Evolutionary conservation across 2,888 invertebrate species (phyloP).

Genomic region (Ellobium chinense): DNA sequence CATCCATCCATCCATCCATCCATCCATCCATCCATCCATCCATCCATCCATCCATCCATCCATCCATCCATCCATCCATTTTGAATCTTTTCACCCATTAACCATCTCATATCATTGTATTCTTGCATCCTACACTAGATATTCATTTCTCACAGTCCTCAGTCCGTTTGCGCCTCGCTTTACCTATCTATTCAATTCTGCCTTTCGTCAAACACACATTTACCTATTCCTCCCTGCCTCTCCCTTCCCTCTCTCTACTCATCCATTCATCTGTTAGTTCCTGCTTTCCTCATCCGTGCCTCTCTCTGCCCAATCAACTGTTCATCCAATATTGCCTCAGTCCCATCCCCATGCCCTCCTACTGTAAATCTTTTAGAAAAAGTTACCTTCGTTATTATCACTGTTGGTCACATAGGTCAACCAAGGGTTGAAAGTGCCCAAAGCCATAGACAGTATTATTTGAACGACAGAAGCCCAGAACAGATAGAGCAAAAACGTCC

Average conservation of each 20-base stretch:
- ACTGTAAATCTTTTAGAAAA: too few relatives aligned
- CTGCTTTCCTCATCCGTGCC: too few relatives aligned
- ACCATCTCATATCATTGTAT: too few relatives aligned
- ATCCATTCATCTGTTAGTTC: background rate
- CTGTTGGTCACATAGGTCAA: constrained; percentile 23
- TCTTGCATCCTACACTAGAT: too few relatives aligned
- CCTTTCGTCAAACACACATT: too few relatives aligned
- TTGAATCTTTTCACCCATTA: background rate
- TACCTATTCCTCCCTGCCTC: background rate
- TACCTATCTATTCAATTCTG: too few relatives aligned
- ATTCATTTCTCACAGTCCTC: too few relatives aligned
- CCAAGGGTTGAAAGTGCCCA: constrained; percentile 36
- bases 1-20: background rate
- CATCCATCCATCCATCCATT: background rate
- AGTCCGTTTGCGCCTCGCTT: too few relatives aligned
- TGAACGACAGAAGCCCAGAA: constrained; percentile 40
- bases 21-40: background rate
- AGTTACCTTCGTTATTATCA: background rate
- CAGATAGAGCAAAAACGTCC: constrained; percentile 33
- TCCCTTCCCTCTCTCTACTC: background rate
- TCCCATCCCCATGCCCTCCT: too few relatives aligned
- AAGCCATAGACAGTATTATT: constrained; percentile 31
- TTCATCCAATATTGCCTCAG: background rate
- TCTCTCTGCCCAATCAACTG: too few relatives aligned
- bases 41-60: background rate